Evolutionary conservation across 2,888 invertebrate species (phyloP), one percentile per base, ranked within the genome.

Genomic region (Criorhina ranunculi): DNA sequence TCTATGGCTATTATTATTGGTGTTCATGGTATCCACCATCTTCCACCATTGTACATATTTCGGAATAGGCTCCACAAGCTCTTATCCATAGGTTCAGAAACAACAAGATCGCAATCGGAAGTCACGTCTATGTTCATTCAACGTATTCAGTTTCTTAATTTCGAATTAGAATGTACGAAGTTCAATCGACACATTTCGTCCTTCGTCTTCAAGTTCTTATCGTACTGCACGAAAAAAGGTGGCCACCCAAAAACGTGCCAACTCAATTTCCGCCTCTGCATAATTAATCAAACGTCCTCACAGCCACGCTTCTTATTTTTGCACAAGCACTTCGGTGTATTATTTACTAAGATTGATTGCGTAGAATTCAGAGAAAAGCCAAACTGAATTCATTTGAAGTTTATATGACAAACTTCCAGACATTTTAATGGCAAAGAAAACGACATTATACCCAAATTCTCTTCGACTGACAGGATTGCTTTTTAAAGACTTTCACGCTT

Each of bases 271-370:
- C 29, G 12, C 12, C 9, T 33, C 19, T 69, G 55, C 33, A 69
- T 57, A 69, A 69, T 69, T 69, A 69, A 69, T 69, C 69, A 69
- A 69, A 69, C 24, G 33, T 44, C n/a, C 31, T 5, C 17, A 9
- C 11, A 24, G 8, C 17, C 33, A 12, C 19, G 40, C 17, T 17
- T n/a, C 6, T n/a, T 11, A 67, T 51, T 44, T 44, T 69, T 35
- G 12, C 44, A 11, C 31, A 40, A 42, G 37, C 66, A 51, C 59
- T 57, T 57, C 29, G 12, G 17, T 42, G 42, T 33, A 44, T 31
- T 51, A 62, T 62, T 69, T 44, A 44, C 69, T 62, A 60, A 77
- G 69, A 77, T 77, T 69, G 69, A 77, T 77, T 77, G 46, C 37
- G 12, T 35, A 24, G 19, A 12, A 69, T 15, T 55, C 15, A 11